phyloP scores from a whole-genome alignment of 2,888 invertebrate genomes.

The Brachynemurus nebulosus region DNA sequence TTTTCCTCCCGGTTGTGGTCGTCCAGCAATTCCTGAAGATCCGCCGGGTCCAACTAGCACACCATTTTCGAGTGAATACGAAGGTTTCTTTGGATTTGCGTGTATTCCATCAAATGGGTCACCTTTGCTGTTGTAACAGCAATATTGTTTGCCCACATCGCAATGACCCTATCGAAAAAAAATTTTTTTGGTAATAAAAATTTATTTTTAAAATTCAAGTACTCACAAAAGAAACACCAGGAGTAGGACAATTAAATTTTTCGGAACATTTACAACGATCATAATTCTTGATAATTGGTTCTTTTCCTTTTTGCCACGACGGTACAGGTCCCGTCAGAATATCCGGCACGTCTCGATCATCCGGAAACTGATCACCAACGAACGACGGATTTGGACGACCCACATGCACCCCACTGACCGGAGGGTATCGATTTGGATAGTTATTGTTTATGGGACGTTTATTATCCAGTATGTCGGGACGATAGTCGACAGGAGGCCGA shows the following conservation, averaged over 20 bases:
- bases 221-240: constrained; percentile 38
- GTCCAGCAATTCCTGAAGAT: constrained; percentile 37
- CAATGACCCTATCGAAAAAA: constrained; percentile 40
- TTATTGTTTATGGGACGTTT: not conserved
- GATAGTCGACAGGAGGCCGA: constrained; percentile 12
- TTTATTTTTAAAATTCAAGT: not conserved
- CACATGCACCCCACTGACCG: no score
- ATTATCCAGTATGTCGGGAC: not conserved
- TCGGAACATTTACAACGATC: constrained; percentile 38
- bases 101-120: constrained; percentile 22
- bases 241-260: constrained; percentile 39
- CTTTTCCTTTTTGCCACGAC: constrained; percentile 25
- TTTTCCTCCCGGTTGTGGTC: no score
- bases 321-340: constrained; percentile 31
- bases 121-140: constrained; percentile 39
- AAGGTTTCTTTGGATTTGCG: constrained; percentile 25
- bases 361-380: constrained; percentile 15
- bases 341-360: constrained; percentile 17
- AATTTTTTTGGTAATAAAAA: no score
- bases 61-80: constrained; percentile 28
- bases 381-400: constrained; percentile 11
- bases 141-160: constrained; percentile 45
- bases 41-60: constrained; percentile 36
- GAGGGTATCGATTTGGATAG: constrained; percentile 11
- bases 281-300: constrained; percentile 28